Conservation (phyloP, 92 coral and sea anemone genomes). For the Isaurus tuberculatus region DNA sequence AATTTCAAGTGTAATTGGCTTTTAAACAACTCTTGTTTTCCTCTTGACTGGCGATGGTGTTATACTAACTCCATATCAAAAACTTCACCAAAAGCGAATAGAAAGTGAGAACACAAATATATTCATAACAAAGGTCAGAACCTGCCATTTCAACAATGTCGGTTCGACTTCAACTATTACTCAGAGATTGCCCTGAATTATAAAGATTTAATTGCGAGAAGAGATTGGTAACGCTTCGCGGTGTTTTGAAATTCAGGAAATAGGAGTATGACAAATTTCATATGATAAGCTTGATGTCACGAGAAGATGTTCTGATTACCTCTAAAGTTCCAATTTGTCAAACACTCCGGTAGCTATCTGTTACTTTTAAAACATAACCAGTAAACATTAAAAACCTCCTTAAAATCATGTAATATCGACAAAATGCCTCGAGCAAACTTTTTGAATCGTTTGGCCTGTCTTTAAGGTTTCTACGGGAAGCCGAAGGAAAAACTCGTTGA, state of each 20-base stretch:
- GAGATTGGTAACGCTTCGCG: conserved; percentile 7
- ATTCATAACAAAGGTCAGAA: conserved; percentile 19
- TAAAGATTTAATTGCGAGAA: conserved; percentile 17
- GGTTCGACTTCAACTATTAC: neutral
- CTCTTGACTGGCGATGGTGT: conserved; percentile 67
- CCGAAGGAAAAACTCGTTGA: conserved; percentile 46
- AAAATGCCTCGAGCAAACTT: conserved; percentile 46
- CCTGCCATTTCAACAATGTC: neutral
- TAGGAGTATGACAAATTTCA: conserved; percentile 24
- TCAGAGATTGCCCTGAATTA: neutral
- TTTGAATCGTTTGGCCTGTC: conserved; percentile 46
- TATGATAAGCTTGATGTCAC: conserved; percentile 19
- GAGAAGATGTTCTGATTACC: conserved; percentile 2
- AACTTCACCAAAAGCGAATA: conserved; percentile 56
- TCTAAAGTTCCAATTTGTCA: conserved; percentile 18
- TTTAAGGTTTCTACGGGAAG: conserved; percentile 45
- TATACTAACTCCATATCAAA: conserved; percentile 67
- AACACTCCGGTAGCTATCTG: conserved; percentile 32
- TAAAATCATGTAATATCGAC: conserved; percentile 19
- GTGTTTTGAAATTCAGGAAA: conserved; percentile 36
- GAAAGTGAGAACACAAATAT: conserved; percentile 7
- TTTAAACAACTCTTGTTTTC: conserved; percentile 71
- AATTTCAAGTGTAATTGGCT: conserved; percentile 89
- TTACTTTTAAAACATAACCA: conserved; percentile 22
- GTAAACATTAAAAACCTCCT: conserved; percentile 12